Evolutionary conservation across 1,140 invertebrate genomes (phyloP).

Genomic region (Tetramorium alpestre): DNA sequence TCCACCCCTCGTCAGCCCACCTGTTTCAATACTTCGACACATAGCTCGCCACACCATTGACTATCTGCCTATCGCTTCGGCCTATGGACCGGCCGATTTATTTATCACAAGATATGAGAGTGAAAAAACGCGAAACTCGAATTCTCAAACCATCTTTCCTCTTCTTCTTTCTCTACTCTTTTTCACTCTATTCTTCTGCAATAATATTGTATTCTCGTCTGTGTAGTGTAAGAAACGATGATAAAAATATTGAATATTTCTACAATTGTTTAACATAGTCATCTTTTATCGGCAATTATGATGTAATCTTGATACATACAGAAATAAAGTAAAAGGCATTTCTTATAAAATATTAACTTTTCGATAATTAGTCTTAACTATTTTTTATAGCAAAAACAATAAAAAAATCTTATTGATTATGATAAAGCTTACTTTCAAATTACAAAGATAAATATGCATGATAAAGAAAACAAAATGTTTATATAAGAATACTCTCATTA

Average conservation of each 20-base stretch:
- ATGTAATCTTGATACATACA: no score
- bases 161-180: not conserved
- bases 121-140: conserved; percentile 63
- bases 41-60: conserved; percentile 42
- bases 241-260: conserved; percentile 23
- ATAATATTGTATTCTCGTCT: no score
- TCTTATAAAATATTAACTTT: not conserved
- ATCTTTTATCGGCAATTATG: not conserved
- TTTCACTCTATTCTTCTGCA: not conserved
- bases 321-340: not conserved
- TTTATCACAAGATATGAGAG: conserved; percentile 17
- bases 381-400: not conserved
- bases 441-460: not conserved
- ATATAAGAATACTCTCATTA: not conserved
- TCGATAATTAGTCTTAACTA: not conserved
- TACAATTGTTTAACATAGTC: not conserved
- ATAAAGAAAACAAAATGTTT: not conserved
- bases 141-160: conserved; percentile 11
- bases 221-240: not conserved
- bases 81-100: conserved; percentile 24
- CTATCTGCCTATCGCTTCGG: conserved; percentile 59
- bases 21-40: conserved; percentile 50
- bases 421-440: not conserved
- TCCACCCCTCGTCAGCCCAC: conserved; percentile 59
- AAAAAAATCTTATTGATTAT: not conserved